These are phyloP conservation scores for Sipha maydis DNA, from an alignment of 2,888 invertebrate species.

Conservation along the genomic window DNA sequence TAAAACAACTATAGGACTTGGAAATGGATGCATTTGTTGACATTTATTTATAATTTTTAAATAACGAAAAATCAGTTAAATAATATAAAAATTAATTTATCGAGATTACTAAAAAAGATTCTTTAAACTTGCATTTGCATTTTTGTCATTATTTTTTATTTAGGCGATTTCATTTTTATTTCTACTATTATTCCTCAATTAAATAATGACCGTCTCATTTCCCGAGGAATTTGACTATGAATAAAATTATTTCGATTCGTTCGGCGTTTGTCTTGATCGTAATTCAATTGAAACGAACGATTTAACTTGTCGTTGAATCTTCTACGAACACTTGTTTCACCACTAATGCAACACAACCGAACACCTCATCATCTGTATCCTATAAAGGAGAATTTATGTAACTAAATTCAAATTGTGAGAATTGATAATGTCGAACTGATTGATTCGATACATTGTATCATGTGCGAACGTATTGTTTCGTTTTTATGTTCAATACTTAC, in stretches of 20 bases:
- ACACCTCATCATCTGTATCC: neutral
- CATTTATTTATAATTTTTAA: too few species aligned
- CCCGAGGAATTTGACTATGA: neutral
- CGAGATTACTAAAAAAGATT: too few species aligned
- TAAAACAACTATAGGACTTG: too few species aligned
- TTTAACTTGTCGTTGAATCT: neutral
- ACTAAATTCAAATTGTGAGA: neutral
- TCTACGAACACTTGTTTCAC: too few species aligned
- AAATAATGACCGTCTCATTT: neutral
- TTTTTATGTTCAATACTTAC: neutral
- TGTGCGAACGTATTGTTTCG: neutral
- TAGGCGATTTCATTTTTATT: neutral
- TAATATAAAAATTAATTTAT: too few species aligned
- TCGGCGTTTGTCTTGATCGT: neutral
- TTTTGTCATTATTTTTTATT: too few species aligned
- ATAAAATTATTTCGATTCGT: slow-evolving; percentile 12
- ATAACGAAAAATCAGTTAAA: too few species aligned
- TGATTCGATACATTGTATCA: neutral
- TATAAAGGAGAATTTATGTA: neutral
- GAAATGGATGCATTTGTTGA: too few species aligned
- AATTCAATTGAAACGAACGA: slow-evolving; percentile 4
- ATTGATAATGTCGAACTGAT: neutral
- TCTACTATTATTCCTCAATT: too few species aligned
- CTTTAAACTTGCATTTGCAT: too few species aligned
- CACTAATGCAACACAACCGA: too few species aligned